Base-by-base conservation (phyloP, 92 coral and sea anemone species). In the Virgularia gustaviana region DNA sequence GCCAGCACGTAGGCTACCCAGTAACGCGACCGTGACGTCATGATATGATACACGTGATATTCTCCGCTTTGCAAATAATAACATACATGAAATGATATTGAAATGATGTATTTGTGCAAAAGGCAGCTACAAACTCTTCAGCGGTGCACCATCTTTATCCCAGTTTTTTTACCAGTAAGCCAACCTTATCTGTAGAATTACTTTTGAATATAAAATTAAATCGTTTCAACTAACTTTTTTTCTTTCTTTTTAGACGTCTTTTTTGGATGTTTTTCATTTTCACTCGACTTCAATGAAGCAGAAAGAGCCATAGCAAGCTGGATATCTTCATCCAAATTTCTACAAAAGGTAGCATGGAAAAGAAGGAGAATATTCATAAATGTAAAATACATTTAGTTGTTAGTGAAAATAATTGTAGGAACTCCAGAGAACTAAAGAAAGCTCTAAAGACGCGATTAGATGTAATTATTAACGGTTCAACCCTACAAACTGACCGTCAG, bases 231-330 rank as follows among this genome's bases (percentile, higher is more conserved):
- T n/a, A n/a, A n/a, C n/a, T n/a, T 96, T 82, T 78, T 57, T 70
- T 82, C 5, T 77, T 84, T 64, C 63, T 81, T 83, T 79, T 78
- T 71, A 81, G 45, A 53, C 64, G 85, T 68, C 25, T 12, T 68
- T 10, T 24, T 20, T 4, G 34, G 28, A 33, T 30, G 29, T 68
- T 11, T 10, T 8, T 25, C 38, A 15, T 47, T 61, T 45, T 36
- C 23, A 15, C 89, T 88, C 10, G 90, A 89, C 38, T 86, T 88
- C 83, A 89, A 83, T 13, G 96, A 94, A 7, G 90, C 99, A n/a
- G 99, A 94, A 62, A 94, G 44, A 22, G 99, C 99, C 81, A 94
- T 45, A n/a, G 99, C 99, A 52, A 94, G 74, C 82, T 87, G 96
- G 12, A 90, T 94, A 52, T 94, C 82, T 25, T 94, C 99, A 85